Evolutionary conservation across 2,113 vertebrate genomes (phyloP).

Genomic region (Pao palembangensis): DNA sequence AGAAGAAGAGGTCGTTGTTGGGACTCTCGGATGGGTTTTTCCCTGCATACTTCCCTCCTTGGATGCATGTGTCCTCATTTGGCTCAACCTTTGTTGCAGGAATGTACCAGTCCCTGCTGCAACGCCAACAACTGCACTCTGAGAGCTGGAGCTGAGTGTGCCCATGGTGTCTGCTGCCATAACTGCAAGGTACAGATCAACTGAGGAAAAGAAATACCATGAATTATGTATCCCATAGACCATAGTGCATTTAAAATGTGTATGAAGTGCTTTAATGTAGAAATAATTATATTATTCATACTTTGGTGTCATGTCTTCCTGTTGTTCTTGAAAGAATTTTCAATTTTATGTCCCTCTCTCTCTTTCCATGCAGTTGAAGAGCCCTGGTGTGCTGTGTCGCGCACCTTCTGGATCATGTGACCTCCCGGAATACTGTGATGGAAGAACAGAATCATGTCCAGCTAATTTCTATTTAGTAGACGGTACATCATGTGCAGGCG

Average conservation of each 20-base stretch:
- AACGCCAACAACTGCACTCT: conserved; percentile 90
- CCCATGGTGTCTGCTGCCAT: conserved; percentile 91
- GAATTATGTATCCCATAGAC: too few relatives aligned
- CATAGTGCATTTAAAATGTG: neutral
- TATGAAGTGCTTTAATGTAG: too few relatives aligned
- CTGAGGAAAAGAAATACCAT: neutral
- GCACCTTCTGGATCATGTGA: conserved; percentile 82
- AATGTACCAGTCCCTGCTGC: conserved; percentile 91
- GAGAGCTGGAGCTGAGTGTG: conserved; percentile 85
- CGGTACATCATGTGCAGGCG: conserved; percentile 78
- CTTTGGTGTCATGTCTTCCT: too few relatives aligned
- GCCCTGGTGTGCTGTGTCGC: conserved; percentile 83
- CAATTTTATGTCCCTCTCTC: neutral
- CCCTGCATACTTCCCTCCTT: too few relatives aligned
- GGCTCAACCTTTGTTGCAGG: conserved; percentile 65
- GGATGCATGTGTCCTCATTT: too few relatives aligned
- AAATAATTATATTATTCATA: too few relatives aligned
- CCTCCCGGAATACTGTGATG: conserved; percentile 90
- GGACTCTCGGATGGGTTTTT: neutral
- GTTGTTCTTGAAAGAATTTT: neutral
- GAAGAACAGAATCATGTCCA: conserved; percentile 85
- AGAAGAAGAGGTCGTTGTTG: conserved; percentile 61
- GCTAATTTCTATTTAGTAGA: conserved; percentile 90
- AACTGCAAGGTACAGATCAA: conserved; percentile 83
- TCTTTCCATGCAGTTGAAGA: conserved; percentile 75